Conservation (phyloP, 2,113 vertebrate species). For the Herpetotheres cachinnans region DNA sequence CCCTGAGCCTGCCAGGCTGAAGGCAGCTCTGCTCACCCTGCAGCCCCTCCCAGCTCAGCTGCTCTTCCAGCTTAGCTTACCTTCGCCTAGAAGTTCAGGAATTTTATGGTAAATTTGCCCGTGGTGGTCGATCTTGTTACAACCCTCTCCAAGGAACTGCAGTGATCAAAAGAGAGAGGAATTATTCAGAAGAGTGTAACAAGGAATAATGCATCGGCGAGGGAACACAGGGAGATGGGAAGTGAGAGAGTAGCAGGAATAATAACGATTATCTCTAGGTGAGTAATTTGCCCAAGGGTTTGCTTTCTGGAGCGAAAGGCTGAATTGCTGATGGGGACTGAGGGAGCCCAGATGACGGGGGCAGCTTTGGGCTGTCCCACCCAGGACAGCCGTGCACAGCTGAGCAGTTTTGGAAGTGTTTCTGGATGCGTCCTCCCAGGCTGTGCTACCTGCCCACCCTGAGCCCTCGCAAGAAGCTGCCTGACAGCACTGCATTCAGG, state of each 20-base stretch:
- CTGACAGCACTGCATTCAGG: rapidly evolving
- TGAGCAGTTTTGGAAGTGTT: not conserved
- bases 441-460: not conserved
- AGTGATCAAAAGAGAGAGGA: not conserved
- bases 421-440: not conserved
- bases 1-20: not conserved
- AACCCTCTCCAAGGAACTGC: not conserved
- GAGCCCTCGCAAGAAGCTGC: not conserved
- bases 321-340: not conserved
- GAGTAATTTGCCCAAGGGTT: not conserved
- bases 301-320: not conserved
- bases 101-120: not conserved
- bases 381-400: not conserved
- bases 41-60: not conserved
- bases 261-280: not conserved
- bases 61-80: not conserved
- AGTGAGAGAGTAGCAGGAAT: not conserved
- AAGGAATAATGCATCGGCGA: not conserved
- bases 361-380: not conserved
- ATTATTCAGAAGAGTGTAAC: not conserved
- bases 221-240: not conserved
- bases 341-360: not conserved
- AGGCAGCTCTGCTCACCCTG: not conserved
- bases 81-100: not conserved
- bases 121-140: not conserved